Evolutionary conservation across 2,113 vertebrate species (phyloP), one percentile per base, ranked within the genome.

Genomic region (Toxotes jaculatrix): DNA sequence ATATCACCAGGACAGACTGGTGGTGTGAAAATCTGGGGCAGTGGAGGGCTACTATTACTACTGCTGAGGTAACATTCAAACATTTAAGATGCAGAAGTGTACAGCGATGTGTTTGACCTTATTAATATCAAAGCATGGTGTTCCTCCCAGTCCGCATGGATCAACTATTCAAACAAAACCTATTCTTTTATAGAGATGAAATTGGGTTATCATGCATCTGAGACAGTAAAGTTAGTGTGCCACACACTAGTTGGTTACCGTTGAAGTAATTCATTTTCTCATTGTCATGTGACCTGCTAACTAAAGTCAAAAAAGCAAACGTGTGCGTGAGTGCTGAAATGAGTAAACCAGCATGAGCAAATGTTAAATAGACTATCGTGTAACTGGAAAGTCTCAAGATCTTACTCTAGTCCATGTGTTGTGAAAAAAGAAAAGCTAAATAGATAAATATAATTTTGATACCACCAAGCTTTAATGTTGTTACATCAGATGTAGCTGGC

Each of bases 11-110:
- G 74, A 99, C 98, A 0, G 98, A 99, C 74, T 97, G 97, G 96
- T 99, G 98, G 98, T 99, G 98, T 90, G 98, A 99, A 87, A 98
- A 99, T 83, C 94, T 99, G 10, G 97, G 98, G 21, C 92, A 96
- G 90, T 99, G 98, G 98, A 97, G 95, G 91, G 98, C 98, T 3
- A 84, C 93, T 17, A 96, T 99, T 62, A 95, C 94, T 68, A 92
- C 93, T 27, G 96, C 96, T 3, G 98, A 99, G 96, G 98, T 99
- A 86, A 77, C 34, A 62, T 38, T 51, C 7, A 51, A 21, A 17
- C 19, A 31, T 42, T 59, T 59, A 31, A 42, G 51, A 43, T 57
- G 53, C 19, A 9, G 13, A 27, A 11, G 4, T 31, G 36, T 31
- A 10, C n/a, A 43, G 53, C 6, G n/a, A 21, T 40, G 34, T n/a